phyloP scores from a whole-genome alignment of 2,797 vertebrate genomes.

The Atherinosoma microstoma region DNA sequence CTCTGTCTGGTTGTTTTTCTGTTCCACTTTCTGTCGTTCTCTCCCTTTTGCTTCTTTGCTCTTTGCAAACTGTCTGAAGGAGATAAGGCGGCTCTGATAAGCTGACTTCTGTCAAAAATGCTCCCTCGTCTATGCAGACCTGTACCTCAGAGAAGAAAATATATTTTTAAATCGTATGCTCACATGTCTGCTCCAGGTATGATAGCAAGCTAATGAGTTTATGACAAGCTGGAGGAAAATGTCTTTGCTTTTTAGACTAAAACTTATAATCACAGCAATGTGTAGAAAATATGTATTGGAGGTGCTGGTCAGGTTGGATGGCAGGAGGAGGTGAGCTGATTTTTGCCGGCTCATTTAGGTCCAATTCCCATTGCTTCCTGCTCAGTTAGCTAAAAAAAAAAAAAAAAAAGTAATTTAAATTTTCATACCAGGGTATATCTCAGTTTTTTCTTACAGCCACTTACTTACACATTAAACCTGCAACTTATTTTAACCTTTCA shows the following conservation, averaged over 20 bases:
- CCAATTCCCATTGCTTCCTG: slow-evolving; percentile 22
- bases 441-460: slow-evolving; percentile 56
- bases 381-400: slow-evolving; percentile 40
- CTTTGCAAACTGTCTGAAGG: slow-evolving; percentile 79
- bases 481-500: slow-evolving; percentile 73
- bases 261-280: slow-evolving; percentile 38
- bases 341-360: slow-evolving; percentile 13
- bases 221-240: slow-evolving; percentile 64
- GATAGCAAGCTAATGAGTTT: slow-evolving; percentile 78
- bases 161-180: slow-evolving; percentile 78
- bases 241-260: slow-evolving; percentile 64
- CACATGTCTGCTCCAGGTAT: slow-evolving; percentile 66
- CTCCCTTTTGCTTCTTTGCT: slow-evolving; percentile 58
- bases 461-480: slow-evolving; percentile 64
- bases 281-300: background rate
- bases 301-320: background rate
- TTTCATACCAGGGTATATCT: slow-evolving; percentile 61
- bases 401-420: slow-evolving; percentile 70
- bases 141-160: slow-evolving; percentile 75
- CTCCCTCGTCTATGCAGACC: slow-evolving; percentile 69
- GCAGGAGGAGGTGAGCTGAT: slow-evolving; percentile 6
- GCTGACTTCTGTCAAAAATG: slow-evolving; percentile 71
- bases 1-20: slow-evolving; percentile 28
- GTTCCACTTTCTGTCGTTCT: slow-evolving; percentile 20
- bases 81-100: slow-evolving; percentile 84